Conservation (phyloP, 2,113 vertebrate genomes). For the Triplophysa dalaica region DNA sequence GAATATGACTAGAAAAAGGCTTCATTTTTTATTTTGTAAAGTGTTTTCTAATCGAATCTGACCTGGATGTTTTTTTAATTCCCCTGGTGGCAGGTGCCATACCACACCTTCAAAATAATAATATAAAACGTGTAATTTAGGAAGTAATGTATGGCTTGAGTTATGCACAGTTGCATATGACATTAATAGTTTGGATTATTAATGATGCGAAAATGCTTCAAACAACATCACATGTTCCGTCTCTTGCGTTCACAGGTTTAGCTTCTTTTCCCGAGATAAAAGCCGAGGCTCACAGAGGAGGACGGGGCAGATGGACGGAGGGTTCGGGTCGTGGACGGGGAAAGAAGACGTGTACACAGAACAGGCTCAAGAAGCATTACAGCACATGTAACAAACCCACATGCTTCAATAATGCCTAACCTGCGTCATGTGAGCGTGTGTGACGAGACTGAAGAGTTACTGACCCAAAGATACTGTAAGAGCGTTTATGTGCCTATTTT, state of each 20-base stretch:
- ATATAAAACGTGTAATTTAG: too few relatives aligned
- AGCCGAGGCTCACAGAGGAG: slow-evolving; percentile 79
- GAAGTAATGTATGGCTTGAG: background rate
- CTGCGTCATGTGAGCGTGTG: slow-evolving; percentile 1
- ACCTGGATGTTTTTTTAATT: too few relatives aligned
- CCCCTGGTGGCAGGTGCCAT: too few relatives aligned
- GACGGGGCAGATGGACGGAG: slow-evolving; percentile 68
- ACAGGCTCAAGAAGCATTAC: slow-evolving; percentile 92
- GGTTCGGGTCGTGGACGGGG: slow-evolving; percentile 78
- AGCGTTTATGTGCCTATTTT: slow-evolving; percentile 16
- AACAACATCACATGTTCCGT: background rate
- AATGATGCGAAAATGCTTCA: background rate
- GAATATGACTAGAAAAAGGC: background rate
- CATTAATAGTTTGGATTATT: background rate
- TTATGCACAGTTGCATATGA: background rate
- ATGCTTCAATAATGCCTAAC: slow-evolving; percentile 19
- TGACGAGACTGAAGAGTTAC: slow-evolving; percentile 1
- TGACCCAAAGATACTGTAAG: slow-evolving; percentile 19
- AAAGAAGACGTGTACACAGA: slow-evolving; percentile 87
- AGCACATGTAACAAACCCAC: slow-evolving; percentile 82
- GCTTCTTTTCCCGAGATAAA: slow-evolving; percentile 96
- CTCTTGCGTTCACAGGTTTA: slow-evolving; percentile 81
- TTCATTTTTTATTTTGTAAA: too few relatives aligned
- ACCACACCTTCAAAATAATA: too few relatives aligned
- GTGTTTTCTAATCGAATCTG: too few relatives aligned